Evolutionary conservation across 2,113 vertebrate species (phyloP), one percentile per base, ranked within the genome.

Genomic region (Muntiacus reevesi): DNA sequence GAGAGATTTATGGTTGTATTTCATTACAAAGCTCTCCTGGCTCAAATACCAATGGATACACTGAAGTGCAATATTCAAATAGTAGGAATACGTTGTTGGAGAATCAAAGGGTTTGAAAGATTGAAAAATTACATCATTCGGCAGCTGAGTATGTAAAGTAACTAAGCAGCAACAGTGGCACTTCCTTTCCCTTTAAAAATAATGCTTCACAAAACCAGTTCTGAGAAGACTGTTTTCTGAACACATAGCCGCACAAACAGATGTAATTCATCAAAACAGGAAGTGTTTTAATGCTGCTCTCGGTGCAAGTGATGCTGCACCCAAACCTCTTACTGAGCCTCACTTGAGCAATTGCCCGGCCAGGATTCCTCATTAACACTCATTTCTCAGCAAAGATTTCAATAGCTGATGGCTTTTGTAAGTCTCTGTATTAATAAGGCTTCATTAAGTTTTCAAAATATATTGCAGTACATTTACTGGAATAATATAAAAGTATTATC

Each of bases 391-490:
- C 93, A 95, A 89, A 95, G 97, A 95, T 98, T 98, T 97, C 98
- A 97, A 98, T 95, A 98, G 97, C 71, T 95, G 96, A 96, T 97
- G 91, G 98, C 92, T 96, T 97, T 95, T 92, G 95, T 95, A 91
- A 97, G 95, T 81, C 60, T 96, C 59, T 96, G 74, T 93, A 97
- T 97, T 96, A 97, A 97, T 98, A 98, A 95, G 95, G 97, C 97
- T 96, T 98, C 95, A 95, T 97, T 97, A 96, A 91, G 87, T 98
- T 97, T 97, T 97, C 97, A 96, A 98, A 97, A 98, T 98, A 97
- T 92, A 98, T 97, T 96, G 78, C 76, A 96, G 87, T 85, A 94
- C 74, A 95, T 89, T 98, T 98, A 91, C 97, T 97, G 98, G 97
- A 98, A 98, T 52, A 84, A 95, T 88, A 90, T 12, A 79, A 76